Evolutionary conservation across 2,797 vertebrate genomes (phyloP).

Genomic region (Arctocebus calabarensis): DNA sequence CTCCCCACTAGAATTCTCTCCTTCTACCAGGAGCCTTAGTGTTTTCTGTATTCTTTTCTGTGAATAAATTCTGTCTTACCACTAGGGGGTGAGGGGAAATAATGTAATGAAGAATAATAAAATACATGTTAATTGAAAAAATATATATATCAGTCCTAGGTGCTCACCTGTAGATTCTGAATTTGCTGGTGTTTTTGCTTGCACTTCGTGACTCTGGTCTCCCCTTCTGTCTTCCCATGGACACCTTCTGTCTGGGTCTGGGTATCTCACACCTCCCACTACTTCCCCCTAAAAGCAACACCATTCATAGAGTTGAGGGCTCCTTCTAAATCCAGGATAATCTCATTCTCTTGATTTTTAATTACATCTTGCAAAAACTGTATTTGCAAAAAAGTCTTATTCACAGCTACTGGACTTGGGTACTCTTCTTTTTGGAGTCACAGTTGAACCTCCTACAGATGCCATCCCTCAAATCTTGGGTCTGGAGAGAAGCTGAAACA

Average conservation of each 20-base stretch:
- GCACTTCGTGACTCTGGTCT: background rate
- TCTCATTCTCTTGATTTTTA: background rate
- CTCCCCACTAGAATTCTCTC: no score
- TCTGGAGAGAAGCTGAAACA: background rate
- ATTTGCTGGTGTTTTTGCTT: background rate
- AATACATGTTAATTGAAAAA: no score
- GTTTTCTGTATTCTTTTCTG: no score
- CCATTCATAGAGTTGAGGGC: background rate
- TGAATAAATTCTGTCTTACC: no score
- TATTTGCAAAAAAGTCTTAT: constrained; percentile 16
- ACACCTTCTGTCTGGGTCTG: background rate
- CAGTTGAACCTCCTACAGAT: background rate
- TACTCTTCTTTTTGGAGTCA: background rate
- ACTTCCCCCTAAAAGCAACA: background rate
- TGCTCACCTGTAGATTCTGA: no score
- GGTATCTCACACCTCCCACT: background rate
- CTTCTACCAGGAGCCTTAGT: no score
- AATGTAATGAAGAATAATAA: no score
- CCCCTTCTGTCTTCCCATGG: background rate
- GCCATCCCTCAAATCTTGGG: background rate
- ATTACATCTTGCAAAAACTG: background rate
- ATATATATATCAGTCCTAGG: no score
- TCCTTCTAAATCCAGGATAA: background rate
- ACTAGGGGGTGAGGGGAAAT: no score
- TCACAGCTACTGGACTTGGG: background rate